Evolutionary conservation across 2,797 vertebrate species (phyloP).

Genomic region (Gallinago stenura): DNA sequence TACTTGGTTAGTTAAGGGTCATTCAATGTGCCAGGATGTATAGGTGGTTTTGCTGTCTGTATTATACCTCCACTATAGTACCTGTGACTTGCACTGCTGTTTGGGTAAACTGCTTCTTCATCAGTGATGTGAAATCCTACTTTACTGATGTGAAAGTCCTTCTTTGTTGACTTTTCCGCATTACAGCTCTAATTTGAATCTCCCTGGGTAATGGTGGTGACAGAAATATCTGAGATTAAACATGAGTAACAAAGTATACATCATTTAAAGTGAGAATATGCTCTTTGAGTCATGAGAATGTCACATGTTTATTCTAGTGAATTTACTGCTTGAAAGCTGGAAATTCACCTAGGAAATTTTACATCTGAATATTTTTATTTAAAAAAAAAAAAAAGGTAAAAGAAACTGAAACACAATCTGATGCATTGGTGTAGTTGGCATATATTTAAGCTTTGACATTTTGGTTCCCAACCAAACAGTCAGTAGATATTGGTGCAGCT

Average conservation of each 20-base stretch:
- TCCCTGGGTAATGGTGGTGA: neutral
- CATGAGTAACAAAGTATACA: neutral
- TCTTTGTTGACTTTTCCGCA: neutral
- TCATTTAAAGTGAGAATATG: neutral
- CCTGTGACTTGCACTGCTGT: neutral
- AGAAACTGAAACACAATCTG: neutral
- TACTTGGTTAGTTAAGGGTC: neutral
- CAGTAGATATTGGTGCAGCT: rapidly evolving
- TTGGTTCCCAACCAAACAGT: neutral
- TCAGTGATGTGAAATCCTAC: neutral
- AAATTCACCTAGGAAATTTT: neutral
- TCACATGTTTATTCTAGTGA: neutral
- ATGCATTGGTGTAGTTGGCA: neutral
- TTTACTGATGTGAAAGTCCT: neutral
- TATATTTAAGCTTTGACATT: neutral
- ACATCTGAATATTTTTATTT: neutral
- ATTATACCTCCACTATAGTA: neutral
- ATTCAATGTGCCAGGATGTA: neutral
- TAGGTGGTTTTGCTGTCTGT: neutral
- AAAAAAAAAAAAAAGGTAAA: neutral
- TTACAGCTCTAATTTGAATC: neutral
- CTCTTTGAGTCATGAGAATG: neutral
- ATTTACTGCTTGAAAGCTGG: neutral
- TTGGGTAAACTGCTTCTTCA: neutral
- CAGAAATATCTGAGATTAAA: neutral